Conservation (phyloP, 2,113 vertebrate species). For the Indicator maculatus region DNA sequence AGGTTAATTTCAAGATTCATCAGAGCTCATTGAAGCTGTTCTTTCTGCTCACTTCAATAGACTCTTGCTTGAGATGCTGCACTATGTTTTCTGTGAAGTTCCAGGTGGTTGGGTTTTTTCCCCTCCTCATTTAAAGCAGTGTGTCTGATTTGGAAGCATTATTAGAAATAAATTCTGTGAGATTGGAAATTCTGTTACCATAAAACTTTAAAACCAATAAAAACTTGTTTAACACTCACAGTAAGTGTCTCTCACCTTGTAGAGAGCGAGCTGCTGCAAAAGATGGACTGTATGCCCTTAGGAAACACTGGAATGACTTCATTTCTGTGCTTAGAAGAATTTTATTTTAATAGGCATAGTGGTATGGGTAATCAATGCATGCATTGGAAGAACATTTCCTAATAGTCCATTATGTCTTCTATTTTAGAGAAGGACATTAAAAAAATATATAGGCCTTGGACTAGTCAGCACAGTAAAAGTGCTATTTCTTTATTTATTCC, state of each 20-base stretch:
- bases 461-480: neutral
- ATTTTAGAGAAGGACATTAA: slow-evolving; percentile 28
- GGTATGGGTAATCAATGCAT: slow-evolving; percentile 60
- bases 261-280: neutral
- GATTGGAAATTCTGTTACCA: neutral
- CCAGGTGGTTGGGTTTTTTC: no score
- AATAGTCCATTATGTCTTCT: slow-evolving; percentile 55
- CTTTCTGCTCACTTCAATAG: neutral
- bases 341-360: slow-evolving; percentile 18
- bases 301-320: slow-evolving; percentile 32
- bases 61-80: neutral
- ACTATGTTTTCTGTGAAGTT: neutral
- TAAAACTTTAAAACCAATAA: neutral
- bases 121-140: neutral
- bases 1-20: neutral
- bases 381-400: slow-evolving; percentile 30
- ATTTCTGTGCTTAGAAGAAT: slow-evolving; percentile 24
- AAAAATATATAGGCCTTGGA: slow-evolving; percentile 4
- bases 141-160: neutral
- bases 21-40: neutral
- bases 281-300: slow-evolving; percentile 17
- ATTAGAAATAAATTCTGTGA: neutral
- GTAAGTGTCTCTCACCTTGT: neutral
- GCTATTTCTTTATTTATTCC: slow-evolving; percentile 9
- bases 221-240: neutral